phyloP scores from a whole-genome alignment of 2,113 vertebrate genomes.

The Podarcis cretensis region DNA sequence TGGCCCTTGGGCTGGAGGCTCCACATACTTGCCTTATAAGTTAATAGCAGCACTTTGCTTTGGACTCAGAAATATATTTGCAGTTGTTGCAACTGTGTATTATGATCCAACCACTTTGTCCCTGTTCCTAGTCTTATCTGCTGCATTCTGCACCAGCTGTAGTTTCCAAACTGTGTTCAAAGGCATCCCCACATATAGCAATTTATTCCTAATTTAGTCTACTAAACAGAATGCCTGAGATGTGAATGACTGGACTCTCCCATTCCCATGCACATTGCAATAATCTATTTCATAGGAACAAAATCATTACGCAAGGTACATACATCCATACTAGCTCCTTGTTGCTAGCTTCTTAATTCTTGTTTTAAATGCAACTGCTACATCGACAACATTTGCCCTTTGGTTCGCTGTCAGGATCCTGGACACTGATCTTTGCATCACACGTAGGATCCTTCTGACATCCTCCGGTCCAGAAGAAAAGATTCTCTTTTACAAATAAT shows the following conservation, averaged over 20 bases:
- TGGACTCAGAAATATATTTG: neutral
- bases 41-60: too few species aligned
- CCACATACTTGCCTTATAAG: too few species aligned
- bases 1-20: too few species aligned
- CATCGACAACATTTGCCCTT: neutral
- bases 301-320: neutral
- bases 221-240: constrained; percentile 92
- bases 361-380: neutral
- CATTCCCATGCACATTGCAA: constrained; percentile 86
- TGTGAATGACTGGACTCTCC: constrained; percentile 96
- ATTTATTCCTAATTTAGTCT: constrained; percentile 94
- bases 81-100: neutral
- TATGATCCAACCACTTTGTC: too few species aligned
- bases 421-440: neutral
- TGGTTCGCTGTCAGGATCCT: neutral
- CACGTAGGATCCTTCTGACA: neutral
- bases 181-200: too few species aligned
- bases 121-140: too few species aligned
- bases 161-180: neutral
- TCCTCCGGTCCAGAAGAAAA: neutral
- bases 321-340: neutral
- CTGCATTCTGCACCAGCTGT: too few species aligned
- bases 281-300: neutral
- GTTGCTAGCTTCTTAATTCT: neutral
- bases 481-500: neutral